These are phyloP conservation scores for Cebidichthys violaceus DNA, from an alignment of 2,113 vertebrate genomes.

Conservation along the genomic window DNA sequence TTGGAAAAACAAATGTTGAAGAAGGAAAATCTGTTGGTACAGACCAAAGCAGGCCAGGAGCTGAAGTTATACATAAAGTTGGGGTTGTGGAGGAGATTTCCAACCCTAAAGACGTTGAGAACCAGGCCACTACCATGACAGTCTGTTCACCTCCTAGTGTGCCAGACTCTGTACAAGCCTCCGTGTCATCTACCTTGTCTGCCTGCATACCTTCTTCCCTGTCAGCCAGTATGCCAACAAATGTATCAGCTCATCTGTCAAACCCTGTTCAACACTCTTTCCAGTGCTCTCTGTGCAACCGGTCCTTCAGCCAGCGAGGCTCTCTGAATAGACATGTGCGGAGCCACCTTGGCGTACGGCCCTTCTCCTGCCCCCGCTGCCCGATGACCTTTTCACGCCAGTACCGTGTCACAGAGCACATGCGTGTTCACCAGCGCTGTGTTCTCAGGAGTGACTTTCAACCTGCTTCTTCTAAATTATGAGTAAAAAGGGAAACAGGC, in stretches of 20 bases:
- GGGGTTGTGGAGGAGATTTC: background rate
- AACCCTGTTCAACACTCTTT: constrained; percentile 61
- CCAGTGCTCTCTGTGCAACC: constrained; percentile 79
- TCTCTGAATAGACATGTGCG: constrained; percentile 83
- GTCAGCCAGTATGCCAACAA: constrained; percentile 34
- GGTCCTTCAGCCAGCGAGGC: constrained; percentile 82
- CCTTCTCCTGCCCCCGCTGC: constrained; percentile 81
- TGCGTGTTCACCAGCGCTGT: constrained; percentile 81
- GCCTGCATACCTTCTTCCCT: constrained; percentile 38
- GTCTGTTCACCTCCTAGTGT: constrained; percentile 17
- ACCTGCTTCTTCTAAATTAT: constrained; percentile 26
- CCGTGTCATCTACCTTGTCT: constrained; percentile 41
- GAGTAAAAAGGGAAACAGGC: background rate
- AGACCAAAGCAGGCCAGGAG: background rate
- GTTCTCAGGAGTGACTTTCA: constrained; percentile 41
- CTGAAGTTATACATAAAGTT: constrained; percentile 1
- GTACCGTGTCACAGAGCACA: constrained; percentile 84
- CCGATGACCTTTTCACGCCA: constrained; percentile 85
- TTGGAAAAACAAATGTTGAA: background rate
- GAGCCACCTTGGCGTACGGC: constrained; percentile 81
- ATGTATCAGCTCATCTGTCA: constrained; percentile 39
- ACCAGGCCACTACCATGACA: constrained; percentile 1
- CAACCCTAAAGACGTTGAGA: background rate
- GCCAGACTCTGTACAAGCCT: constrained; percentile 4
- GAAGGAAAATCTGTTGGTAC: background rate